Percentiles rank a stretch among this genome's conserved stretches.
phyloP scores from a whole-genome alignment of 2,113 vertebrate species.

The Megatriorchis doriae region DNA sequence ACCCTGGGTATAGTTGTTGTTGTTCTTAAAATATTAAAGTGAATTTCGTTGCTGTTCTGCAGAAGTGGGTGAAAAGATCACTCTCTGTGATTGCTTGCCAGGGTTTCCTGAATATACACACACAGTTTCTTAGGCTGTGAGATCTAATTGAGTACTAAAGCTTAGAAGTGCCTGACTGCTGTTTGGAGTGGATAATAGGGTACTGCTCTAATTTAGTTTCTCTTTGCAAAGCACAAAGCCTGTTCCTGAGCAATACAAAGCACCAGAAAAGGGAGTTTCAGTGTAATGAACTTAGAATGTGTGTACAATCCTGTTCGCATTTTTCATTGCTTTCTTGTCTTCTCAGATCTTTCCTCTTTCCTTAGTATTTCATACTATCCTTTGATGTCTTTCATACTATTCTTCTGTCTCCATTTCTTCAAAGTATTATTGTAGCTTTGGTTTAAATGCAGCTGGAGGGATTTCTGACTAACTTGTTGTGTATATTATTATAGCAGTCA shows the following conservation, averaged over 20 bases:
- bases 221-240: not conserved
- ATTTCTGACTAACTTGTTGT: not conserved
- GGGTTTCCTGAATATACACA: not conserved
- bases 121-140: not conserved
- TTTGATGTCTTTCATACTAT: not conserved
- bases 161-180: not conserved
- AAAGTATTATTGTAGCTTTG: not conserved
- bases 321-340: not conserved
- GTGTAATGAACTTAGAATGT: not conserved
- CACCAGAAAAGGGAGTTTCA: not conserved
- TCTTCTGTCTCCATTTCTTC: not conserved
- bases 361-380: not conserved
- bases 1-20: conserved; percentile 81
- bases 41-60: not conserved
- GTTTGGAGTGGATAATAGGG: not conserved
- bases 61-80: not conserved
- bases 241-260: not conserved
- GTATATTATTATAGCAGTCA: not conserved
- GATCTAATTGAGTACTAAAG: not conserved
- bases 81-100: not conserved
- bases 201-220: not conserved
- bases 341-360: not conserved
- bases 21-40: not conserved
- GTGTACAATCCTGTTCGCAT: not conserved
- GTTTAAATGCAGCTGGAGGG: not conserved